Conservation (phyloP, 1,140 invertebrate genomes). For the Metopolophium dirhodum region DNA sequence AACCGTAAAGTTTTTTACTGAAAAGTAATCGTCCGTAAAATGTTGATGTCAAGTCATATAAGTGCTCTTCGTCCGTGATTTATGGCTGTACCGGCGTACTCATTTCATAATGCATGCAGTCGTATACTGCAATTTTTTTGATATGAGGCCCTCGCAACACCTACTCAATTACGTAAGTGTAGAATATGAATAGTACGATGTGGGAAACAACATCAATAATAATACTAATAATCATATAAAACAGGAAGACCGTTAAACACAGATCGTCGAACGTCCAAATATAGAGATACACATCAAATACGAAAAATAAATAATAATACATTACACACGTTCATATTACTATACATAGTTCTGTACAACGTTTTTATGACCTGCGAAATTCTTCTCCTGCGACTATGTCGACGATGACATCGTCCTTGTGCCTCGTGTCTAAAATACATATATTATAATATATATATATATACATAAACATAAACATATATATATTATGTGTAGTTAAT, state of each 20-base stretch:
- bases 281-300: neutral
- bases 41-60: neutral
- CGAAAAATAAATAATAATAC: neutral
- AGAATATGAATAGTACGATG: neutral
- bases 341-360: neutral
- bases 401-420: neutral
- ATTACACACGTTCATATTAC: neutral
- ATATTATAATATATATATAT: neutral
- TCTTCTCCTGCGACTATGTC: neutral
- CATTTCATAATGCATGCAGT: neutral
- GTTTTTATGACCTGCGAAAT: constrained; percentile 6
- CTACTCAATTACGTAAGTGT: neutral
- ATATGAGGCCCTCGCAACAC: neutral
- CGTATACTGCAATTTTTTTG: neutral
- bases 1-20: neutral
- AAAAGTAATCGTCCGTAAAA: neutral
- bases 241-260: neutral
- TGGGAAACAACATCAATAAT: neutral
- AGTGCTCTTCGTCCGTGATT: neutral
- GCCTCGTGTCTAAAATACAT: neutral
- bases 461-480: neutral
- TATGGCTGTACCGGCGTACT: neutral
- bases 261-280: neutral
- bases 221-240: neutral
- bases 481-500: neutral